Conservation (phyloP, 2,888 invertebrate species). For the Brachyopa scutellaris region DNA sequence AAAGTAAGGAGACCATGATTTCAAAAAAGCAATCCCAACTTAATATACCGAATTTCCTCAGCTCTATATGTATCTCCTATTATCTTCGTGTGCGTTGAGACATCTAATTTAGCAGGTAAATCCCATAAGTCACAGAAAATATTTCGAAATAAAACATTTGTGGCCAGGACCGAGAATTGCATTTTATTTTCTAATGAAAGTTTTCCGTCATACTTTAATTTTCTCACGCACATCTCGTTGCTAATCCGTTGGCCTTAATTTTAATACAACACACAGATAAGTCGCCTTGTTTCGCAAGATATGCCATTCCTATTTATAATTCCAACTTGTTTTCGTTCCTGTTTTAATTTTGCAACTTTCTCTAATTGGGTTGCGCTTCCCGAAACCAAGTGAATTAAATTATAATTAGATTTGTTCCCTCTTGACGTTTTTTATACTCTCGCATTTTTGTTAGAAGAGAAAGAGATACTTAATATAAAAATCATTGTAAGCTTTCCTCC, state of each 20-base stretch:
- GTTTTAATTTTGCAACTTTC: background rate
- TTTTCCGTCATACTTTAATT: too few species aligned
- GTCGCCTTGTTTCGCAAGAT: background rate
- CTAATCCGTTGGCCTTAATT: slow-evolving; percentile 16
- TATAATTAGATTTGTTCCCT: slow-evolving; percentile 11
- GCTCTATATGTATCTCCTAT: too few species aligned
- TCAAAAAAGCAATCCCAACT: too few species aligned
- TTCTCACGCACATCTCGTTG: too few species aligned
- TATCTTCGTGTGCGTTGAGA: too few species aligned
- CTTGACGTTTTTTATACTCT: background rate
- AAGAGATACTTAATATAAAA: slow-evolving; percentile 7
- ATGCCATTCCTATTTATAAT: background rate
- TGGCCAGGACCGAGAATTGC: too few species aligned
- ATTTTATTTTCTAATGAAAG: too few species aligned
- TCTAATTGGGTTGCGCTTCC: slow-evolving; percentile 13
- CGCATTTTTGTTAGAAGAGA: background rate
- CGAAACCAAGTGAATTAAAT: slow-evolving; percentile 6
- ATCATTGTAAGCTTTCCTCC: slow-evolving; percentile 15
- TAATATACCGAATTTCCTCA: too few species aligned
- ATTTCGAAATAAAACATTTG: too few species aligned
- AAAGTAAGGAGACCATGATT: too few species aligned
- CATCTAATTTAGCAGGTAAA: too few species aligned
- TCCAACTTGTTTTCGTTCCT: background rate
- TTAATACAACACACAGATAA: background rate
- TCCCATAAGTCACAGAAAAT: too few species aligned